Evolutionary conservation across 1,140 invertebrate genomes (phyloP).

Genomic region (Ruditapes philippinarum): DNA sequence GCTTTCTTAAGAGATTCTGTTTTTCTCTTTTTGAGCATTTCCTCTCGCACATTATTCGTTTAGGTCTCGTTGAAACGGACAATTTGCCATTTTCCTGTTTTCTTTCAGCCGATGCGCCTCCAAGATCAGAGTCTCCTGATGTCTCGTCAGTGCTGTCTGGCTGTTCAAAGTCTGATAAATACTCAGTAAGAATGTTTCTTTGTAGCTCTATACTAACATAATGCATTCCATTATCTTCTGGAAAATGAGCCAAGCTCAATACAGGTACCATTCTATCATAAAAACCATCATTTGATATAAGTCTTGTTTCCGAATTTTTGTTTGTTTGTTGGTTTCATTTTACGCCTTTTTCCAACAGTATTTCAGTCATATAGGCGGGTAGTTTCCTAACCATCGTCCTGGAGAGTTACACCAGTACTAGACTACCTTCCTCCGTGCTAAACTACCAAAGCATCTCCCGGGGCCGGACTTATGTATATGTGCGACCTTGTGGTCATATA

Average conservation of each 20-base stretch:
- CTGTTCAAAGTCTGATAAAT: background rate
- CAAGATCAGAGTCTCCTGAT: background rate
- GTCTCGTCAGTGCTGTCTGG: background rate
- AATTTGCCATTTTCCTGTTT: background rate
- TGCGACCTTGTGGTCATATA: background rate
- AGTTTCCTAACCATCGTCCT: too few species aligned
- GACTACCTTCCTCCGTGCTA: too few species aligned
- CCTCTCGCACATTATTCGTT: background rate
- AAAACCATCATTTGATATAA: conserved; percentile 21
- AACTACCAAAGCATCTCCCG: too few species aligned
- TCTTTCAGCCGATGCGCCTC: conserved; percentile 4
- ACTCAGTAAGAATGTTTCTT: background rate
- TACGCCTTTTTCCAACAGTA: too few species aligned
- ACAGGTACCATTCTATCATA: background rate
- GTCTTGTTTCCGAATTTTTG: too few species aligned
- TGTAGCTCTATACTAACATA: background rate
- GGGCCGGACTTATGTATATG: too few species aligned
- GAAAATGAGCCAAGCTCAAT: background rate
- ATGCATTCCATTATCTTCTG: conserved; percentile 5
- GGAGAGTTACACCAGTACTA: too few species aligned
- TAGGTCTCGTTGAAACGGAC: conserved; percentile 1
- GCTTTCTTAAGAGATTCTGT: too few species aligned
- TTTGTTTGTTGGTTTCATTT: too few species aligned
- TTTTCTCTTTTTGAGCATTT: too few species aligned
- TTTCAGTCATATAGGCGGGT: too few species aligned